Conservation (phyloP, 1,140 invertebrate genomes). For the Amyelois transitella region DNA sequence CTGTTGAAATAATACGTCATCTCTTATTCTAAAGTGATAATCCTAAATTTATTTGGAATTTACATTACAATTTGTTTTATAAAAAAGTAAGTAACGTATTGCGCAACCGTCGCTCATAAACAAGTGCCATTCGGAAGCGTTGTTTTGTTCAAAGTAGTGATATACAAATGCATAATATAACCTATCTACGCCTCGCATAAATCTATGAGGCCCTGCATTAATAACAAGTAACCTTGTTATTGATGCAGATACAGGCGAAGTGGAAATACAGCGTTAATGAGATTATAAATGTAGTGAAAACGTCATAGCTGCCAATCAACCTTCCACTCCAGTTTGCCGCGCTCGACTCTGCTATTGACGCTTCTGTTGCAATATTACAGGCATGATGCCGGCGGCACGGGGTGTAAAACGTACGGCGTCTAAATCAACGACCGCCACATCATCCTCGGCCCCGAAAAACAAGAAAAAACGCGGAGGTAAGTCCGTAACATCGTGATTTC, state of each 20-base stretch:
- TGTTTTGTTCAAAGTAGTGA: slow-evolving; percentile 61
- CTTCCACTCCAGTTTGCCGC: slow-evolving; percentile 45
- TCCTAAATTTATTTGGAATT: slow-evolving; percentile 42
- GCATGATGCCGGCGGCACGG: slow-evolving; percentile 65
- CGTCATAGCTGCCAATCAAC: slow-evolving; percentile 50
- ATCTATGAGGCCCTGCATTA: slow-evolving; percentile 54
- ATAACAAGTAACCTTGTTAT: slow-evolving; percentile 59
- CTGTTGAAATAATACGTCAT: slow-evolving; percentile 67
- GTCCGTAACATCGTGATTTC: slow-evolving; percentile 30
- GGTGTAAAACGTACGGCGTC: slow-evolving; percentile 64
- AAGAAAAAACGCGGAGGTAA: slow-evolving; percentile 70
- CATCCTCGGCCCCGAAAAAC: slow-evolving; percentile 53
- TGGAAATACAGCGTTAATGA: slow-evolving; percentile 47
- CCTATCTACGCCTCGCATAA: slow-evolving; percentile 65
- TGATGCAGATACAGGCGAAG: slow-evolving; percentile 44
- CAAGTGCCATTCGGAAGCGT: slow-evolving; percentile 40
- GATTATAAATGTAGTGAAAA: slow-evolving; percentile 57
- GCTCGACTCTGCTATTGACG: slow-evolving; percentile 59
- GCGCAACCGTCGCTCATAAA: slow-evolving; percentile 16
- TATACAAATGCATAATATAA: slow-evolving; percentile 72
- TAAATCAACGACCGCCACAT: slow-evolving; percentile 48
- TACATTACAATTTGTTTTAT: slow-evolving; percentile 38
- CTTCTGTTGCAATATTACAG: slow-evolving; percentile 66
- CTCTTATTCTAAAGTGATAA: slow-evolving; percentile 51
- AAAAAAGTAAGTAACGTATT: slow-evolving; percentile 59